A percentile compares a stretch with the other conserved stretches of the same genome.
phyloP scores from a whole-genome alignment of 2,888 invertebrate species.

The Cordylochernes scorpioides region DNA sequence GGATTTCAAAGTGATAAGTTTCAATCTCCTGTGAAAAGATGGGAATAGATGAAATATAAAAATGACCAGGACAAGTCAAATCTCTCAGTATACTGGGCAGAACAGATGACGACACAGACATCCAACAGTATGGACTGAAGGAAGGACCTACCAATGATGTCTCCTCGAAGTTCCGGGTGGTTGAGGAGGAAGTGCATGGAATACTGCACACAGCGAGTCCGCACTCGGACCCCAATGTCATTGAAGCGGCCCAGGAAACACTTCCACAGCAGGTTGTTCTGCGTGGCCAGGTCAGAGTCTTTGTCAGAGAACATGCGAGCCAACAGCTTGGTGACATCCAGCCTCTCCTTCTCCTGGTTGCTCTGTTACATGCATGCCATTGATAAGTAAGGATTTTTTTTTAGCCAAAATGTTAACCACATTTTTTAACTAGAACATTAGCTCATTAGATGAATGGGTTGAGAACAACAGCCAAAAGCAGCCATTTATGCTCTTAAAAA shows the following conservation, averaged over 20 bases:
- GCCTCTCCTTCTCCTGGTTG: conserved; percentile 56
- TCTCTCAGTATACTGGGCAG: background rate
- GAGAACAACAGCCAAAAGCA: too few species aligned
- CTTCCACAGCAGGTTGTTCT: conserved; percentile 62
- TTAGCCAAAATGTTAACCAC: too few species aligned
- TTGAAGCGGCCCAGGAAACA: conserved; percentile 83
- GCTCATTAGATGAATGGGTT: too few species aligned
- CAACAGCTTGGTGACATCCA: conserved; percentile 43
- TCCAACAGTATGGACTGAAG: background rate
- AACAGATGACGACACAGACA: background rate
- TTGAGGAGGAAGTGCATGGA: conserved; percentile 88
- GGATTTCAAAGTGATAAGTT: too few species aligned
- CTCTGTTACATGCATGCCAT: conserved; percentile 34
- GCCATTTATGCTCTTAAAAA: too few species aligned
- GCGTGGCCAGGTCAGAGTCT: conserved; percentile 57
- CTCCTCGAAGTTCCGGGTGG: conserved; percentile 63
- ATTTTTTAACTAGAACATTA: too few species aligned
- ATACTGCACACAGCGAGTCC: conserved; percentile 85
- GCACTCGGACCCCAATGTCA: conserved; percentile 70
- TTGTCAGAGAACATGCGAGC: conserved; percentile 92
- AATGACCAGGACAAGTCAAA: too few species aligned
- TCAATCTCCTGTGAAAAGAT: too few species aligned
- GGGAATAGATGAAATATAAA: too few species aligned
- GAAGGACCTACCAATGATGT: conserved; percentile 66
- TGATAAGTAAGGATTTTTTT: too few species aligned